A percentile compares a stretch with the other conserved stretches of the same genome.
These are phyloP conservation scores for Pipa parva DNA, from an alignment of 2,113 vertebrate species.

Conservation along the genomic window DNA sequence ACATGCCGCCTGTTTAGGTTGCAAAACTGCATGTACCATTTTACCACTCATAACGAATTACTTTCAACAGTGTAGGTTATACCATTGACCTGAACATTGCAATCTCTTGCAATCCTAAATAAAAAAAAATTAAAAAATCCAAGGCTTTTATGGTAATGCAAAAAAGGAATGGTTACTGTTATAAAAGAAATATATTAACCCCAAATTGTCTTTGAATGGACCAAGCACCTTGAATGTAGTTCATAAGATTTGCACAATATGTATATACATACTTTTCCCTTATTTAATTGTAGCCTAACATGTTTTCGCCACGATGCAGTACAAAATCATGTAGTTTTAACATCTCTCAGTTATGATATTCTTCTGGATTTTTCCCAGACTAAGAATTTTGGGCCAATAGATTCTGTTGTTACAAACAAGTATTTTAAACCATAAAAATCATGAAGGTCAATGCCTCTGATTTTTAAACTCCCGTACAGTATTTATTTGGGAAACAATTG, in stretches of 20 bases:
- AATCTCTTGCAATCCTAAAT: conserved; percentile 57
- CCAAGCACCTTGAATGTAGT: conserved; percentile 27
- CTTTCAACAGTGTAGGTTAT: conserved; percentile 63
- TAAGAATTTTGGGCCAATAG: neutral
- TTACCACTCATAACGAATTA: conserved; percentile 41
- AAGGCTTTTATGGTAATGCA: conserved; percentile 53
- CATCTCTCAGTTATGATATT: too few relatives aligned
- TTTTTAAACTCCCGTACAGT: too few relatives aligned
- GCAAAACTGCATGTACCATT: conserved; percentile 50
- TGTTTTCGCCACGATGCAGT: neutral
- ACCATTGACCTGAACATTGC: conserved; percentile 59
- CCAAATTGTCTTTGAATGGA: conserved; percentile 10
- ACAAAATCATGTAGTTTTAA: too few relatives aligned
- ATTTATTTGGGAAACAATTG: too few relatives aligned
- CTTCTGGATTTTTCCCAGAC: neutral
- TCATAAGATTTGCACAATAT: conserved; percentile 34
- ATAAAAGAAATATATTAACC: conserved; percentile 11
- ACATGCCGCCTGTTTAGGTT: conserved; percentile 61
- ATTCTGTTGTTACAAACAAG: neutral
- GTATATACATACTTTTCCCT: conserved; percentile 2
- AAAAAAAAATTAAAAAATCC: conserved; percentile 53
- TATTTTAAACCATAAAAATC: neutral
- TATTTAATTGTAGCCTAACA: neutral
- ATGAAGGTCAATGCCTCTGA: neutral
- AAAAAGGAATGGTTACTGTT: conserved; percentile 48